phyloP scores from a whole-genome alignment of 2,113 vertebrate genomes.

The Ranitomeya variabilis region DNA sequence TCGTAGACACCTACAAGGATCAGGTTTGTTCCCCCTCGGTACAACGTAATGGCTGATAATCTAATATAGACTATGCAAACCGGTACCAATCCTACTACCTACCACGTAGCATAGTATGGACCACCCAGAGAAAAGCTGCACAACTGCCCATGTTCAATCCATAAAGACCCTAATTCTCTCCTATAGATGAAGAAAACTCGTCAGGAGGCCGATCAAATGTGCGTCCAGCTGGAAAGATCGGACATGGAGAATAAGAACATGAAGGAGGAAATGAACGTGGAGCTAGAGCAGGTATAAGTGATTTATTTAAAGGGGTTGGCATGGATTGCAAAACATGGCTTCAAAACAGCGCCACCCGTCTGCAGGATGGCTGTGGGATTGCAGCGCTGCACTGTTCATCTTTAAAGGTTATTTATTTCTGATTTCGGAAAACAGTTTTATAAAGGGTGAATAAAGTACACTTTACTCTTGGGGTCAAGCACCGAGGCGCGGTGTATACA shows the following conservation, averaged over 20 bases:
- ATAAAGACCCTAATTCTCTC: background rate
- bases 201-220: conserved; percentile 80
- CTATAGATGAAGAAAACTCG: conserved; percentile 79
- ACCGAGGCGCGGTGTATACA: too few relatives aligned
- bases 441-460: too few relatives aligned
- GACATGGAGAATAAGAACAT: conserved; percentile 76
- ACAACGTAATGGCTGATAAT: background rate
- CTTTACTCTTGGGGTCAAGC: too few relatives aligned
- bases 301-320: too few relatives aligned
- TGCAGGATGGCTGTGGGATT: too few relatives aligned
- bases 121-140: background rate
- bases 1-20: conserved; percentile 85
- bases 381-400: too few relatives aligned
- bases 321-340: too few relatives aligned
- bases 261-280: conserved; percentile 76
- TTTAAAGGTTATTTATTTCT: too few relatives aligned
- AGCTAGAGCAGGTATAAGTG: conserved; percentile 76
- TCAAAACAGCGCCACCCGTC: too few relatives aligned
- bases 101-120: background rate
- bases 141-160: background rate
- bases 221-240: conserved; percentile 75
- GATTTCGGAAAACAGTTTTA: too few relatives aligned
- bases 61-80: background rate
- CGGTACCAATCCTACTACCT: background rate
- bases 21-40: conserved; percentile 71